Conservation (phyloP, 2,888 invertebrate genomes). For the Tolmerus cingulatus region DNA sequence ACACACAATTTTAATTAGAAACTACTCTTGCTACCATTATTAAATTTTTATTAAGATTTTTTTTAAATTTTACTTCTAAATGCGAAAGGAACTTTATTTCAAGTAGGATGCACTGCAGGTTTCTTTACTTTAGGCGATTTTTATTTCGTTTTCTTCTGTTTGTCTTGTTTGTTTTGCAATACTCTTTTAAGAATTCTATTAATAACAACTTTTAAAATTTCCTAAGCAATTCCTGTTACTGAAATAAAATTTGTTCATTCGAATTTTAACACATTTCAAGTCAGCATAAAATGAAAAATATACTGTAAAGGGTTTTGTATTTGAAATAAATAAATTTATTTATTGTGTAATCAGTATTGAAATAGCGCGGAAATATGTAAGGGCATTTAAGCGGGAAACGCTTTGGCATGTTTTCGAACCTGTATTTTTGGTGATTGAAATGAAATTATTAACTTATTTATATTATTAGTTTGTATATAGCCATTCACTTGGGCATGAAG, state of each 20-base stretch:
- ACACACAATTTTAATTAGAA: background rate
- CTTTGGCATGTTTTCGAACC: too few species aligned
- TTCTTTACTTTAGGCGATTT: background rate
- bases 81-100: background rate
- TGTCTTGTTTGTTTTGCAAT: background rate
- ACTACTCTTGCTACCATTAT: background rate
- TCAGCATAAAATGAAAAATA: background rate
- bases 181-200: background rate
- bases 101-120: background rate
- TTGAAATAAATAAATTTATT: too few species aligned
- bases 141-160: background rate
- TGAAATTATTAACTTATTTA: background rate
- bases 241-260: background rate
- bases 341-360: too few species aligned
- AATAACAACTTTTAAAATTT: background rate
- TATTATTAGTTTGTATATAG: background rate
- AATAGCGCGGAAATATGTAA: too few species aligned
- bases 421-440: too few species aligned
- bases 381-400: too few species aligned
- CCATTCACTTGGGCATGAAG: background rate
- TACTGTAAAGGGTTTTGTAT: too few species aligned
- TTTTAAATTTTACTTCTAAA: background rate
- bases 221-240: background rate
- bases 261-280: background rate
- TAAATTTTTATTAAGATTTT: background rate